Conservation (phyloP, 30 jellyfish, hydroid and myxozoan species). For the Nemopilema nomurai region DNA sequence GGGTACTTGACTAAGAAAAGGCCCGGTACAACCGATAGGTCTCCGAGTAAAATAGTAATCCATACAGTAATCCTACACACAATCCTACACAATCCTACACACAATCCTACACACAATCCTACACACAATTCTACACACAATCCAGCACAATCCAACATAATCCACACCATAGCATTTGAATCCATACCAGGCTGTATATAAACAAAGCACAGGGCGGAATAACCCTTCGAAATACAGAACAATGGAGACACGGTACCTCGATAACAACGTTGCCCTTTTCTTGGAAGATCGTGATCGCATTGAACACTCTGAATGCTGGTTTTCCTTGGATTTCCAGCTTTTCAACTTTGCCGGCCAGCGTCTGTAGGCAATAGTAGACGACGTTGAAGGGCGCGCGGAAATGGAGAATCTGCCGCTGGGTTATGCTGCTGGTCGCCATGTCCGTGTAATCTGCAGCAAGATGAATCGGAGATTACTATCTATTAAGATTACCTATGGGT, state of each 20-base stretch:
- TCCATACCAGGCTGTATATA: background rate
- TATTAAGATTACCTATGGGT: too few species aligned
- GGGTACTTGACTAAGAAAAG: too few species aligned
- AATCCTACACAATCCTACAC: too few species aligned
- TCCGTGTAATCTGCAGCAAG: constrained; percentile 75
- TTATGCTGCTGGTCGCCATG: constrained; percentile 80
- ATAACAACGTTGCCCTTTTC: constrained; percentile 80
- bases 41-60: too few species aligned
- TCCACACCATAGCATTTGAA: background rate
- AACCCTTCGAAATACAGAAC: background rate
- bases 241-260: too few species aligned
- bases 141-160: too few species aligned
- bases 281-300: constrained; percentile 71
- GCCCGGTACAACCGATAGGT: too few species aligned
- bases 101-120: too few species aligned
- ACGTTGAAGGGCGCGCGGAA: constrained; percentile 82
- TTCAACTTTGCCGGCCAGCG: constrained; percentile 91
- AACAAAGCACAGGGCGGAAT: background rate
- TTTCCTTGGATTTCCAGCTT: constrained; percentile 78
- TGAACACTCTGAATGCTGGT: constrained; percentile 75
- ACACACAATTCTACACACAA: too few species aligned
- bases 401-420: constrained; percentile 83
- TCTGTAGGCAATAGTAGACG: constrained; percentile 62
- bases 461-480: too few species aligned
- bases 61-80: too few species aligned